Evolutionary conservation across 1,140 invertebrate genomes (phyloP).

Genomic region (Drosophila seguyi): DNA sequence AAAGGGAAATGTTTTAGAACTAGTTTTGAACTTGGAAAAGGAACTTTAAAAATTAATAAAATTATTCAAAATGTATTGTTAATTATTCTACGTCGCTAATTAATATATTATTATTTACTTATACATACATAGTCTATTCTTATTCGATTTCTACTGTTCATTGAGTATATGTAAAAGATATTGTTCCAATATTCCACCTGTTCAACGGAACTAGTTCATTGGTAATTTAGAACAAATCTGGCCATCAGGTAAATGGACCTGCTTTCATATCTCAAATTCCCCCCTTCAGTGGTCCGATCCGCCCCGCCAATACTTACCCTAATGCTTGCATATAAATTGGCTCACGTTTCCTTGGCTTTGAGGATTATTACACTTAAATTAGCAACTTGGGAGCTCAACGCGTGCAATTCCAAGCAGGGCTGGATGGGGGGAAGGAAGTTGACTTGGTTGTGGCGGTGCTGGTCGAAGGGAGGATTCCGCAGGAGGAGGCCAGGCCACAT

Average conservation of each 20-base stretch:
- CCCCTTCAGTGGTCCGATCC: background rate
- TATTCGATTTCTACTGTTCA: background rate
- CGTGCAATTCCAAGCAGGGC: constrained; percentile 56
- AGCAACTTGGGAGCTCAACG: constrained; percentile 78
- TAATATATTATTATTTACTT: too few relatives aligned
- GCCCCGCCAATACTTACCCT: constrained; percentile 45
- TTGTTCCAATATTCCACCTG: background rate
- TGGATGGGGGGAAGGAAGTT: background rate
- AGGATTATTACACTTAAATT: constrained; percentile 84
- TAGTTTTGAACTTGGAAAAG: too few relatives aligned
- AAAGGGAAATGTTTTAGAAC: too few relatives aligned
- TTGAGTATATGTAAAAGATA: background rate
- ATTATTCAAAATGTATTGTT: too few relatives aligned
- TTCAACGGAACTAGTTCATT: constrained; percentile 28
- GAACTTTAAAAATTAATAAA: too few relatives aligned
- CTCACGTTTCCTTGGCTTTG: constrained; percentile 82
- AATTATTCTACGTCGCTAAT: too few relatives aligned
- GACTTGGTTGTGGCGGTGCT: constrained; percentile 1
- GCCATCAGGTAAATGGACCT: constrained; percentile 71
- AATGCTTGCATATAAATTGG: constrained; percentile 83
- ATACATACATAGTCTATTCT: background rate
- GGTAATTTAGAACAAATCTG: constrained; percentile 52
- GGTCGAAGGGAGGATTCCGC: constrained; percentile 3
- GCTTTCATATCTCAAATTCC: constrained; percentile 34
- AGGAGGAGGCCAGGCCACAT: constrained; percentile 22